Evolutionary conservation across 1,140 invertebrate genomes (phyloP).

Genomic region (Procambarus virginalis): DNA sequence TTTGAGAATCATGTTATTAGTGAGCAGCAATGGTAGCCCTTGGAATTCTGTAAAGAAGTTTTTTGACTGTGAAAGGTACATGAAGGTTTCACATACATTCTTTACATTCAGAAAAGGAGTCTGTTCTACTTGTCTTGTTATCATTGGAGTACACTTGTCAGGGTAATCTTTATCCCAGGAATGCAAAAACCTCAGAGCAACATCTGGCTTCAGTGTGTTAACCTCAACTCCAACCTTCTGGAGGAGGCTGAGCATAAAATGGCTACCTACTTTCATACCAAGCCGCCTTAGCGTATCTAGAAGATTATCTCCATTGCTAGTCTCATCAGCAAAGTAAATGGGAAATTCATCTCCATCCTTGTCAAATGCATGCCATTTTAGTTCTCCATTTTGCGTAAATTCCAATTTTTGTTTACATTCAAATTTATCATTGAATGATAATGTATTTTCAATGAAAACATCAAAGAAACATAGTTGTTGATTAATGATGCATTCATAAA

Average conservation of each 20-base stretch:
- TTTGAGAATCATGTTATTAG: conserved; percentile 14
- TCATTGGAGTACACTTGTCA: conserved; percentile 11
- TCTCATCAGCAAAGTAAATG: conserved; percentile 10
- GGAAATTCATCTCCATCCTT: conserved; percentile 12
- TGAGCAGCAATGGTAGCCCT: conserved; percentile 29
- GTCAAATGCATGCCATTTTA: conserved; percentile 29
- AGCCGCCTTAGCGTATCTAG: conserved; percentile 1
- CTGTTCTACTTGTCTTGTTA: neutral
- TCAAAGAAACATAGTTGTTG: conserved; percentile 27
- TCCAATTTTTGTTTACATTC: too few relatives aligned
- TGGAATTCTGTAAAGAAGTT: neutral
- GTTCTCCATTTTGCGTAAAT: neutral
- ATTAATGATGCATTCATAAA: conserved; percentile 26
- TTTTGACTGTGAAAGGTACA: neutral
- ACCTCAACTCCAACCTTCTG: neutral
- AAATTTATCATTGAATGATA: neutral
- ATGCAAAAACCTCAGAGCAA: conserved; percentile 8
- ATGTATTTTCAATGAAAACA: conserved; percentile 20
- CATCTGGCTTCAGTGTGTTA: neutral
- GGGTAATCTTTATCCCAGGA: conserved; percentile 8
- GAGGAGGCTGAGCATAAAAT: neutral
- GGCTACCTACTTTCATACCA: conserved; percentile 39
- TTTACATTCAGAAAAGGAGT: conserved; percentile 15
- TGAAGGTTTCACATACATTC: conserved; percentile 12
- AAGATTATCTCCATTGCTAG: neutral